Conservation (phyloP, 1,140 invertebrate species). For the Polypedilum vanderplanki region DNA sequence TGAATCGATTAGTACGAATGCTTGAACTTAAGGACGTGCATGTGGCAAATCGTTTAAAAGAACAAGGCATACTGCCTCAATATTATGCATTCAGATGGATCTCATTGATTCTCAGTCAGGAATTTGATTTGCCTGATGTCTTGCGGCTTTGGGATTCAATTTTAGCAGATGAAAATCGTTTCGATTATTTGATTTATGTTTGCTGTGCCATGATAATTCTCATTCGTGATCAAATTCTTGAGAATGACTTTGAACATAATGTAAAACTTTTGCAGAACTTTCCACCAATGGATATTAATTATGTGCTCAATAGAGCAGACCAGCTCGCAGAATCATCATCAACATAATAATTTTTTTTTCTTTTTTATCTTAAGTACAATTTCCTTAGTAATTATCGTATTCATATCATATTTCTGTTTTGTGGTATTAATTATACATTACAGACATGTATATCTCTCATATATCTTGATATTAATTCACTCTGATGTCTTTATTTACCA, state of each 20-base stretch:
- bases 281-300: slow-evolving; percentile 62
- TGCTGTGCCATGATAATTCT: slow-evolving; percentile 96
- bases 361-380: too few species aligned
- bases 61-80: slow-evolving; percentile 84
- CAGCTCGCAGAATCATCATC: background rate
- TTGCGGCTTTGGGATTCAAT: slow-evolving; percentile 93
- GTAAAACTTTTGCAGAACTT: slow-evolving; percentile 89
- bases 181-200: slow-evolving; percentile 82
- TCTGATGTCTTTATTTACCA: too few species aligned
- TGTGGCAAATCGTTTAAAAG: slow-evolving; percentile 67
- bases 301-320: slow-evolving; percentile 35
- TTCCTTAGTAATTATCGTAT: too few species aligned
- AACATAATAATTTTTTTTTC: background rate
- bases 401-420: too few species aligned
- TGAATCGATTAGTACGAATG: slow-evolving; percentile 67
- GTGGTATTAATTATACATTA: too few species aligned
- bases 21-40: slow-evolving; percentile 69
- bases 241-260: slow-evolving; percentile 82
- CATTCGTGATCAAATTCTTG: slow-evolving; percentile 70
- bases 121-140: slow-evolving; percentile 94
- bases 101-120: slow-evolving; percentile 92
- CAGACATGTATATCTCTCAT: too few species aligned
- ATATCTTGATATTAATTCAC: too few species aligned
- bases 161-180: slow-evolving; percentile 81
- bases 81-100: slow-evolving; percentile 97